Evolutionary conservation across 2,113 vertebrate genomes (phyloP).

Genomic region (Microcebus jonahi): DNA sequence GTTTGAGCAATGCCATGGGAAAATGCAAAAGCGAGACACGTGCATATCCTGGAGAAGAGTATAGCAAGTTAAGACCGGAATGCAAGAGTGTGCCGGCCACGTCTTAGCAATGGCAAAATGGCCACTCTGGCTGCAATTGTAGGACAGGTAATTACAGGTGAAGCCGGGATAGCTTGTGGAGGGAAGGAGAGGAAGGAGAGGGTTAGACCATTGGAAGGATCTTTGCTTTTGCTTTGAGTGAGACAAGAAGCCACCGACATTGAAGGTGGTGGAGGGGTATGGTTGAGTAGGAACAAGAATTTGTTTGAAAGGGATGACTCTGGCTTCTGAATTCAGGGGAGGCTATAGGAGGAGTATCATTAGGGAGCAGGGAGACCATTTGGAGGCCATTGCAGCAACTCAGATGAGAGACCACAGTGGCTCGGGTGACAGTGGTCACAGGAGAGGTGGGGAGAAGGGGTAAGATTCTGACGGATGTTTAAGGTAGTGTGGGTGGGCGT

Average conservation of each 20-base stretch:
- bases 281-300: not conserved
- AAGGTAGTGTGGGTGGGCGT: rapidly evolving
- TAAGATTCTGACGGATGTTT: not conserved
- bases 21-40: not conserved
- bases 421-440: not conserved
- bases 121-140: not conserved
- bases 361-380: not conserved
- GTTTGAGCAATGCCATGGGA: not conserved
- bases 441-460: not conserved
- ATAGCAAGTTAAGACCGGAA: not conserved
- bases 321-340: constrained; percentile 14
- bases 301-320: not conserved
- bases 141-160: not conserved
- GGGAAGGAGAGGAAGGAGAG: too few species aligned
- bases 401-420: not conserved
- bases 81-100: not conserved
- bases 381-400: not conserved
- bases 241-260: not conserved
- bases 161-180: not conserved
- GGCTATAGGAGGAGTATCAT: not conserved
- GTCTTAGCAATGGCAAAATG: not conserved
- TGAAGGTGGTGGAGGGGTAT: not conserved
- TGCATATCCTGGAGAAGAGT: not conserved
- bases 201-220: not conserved
- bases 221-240: not conserved